Evolutionary conservation across 37 sponge, comb jelly and placozoan genomes (phyloP), one percentile per base, ranked within the genome.

Genomic region (Chondrilla cf. caribensis): DNA sequence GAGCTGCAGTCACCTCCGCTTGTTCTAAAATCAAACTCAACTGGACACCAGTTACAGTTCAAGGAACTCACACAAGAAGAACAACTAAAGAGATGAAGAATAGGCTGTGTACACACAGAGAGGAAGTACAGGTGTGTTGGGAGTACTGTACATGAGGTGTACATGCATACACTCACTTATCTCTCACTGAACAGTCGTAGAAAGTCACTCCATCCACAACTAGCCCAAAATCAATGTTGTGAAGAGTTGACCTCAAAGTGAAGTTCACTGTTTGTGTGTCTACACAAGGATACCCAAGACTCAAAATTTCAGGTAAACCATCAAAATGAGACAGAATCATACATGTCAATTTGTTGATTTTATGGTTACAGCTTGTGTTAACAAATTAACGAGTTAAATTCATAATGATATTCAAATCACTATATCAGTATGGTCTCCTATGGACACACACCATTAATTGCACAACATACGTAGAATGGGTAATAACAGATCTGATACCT

Each of bases 1-100:
- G 31, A 17, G 33, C 68, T 67, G 33, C 68, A 67, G 68, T 67
- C 68, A 33, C 35, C 68, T 67, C 68, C 68, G 17, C 68, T 67
- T 33, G 68, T 67, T 67, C 68, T 67, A 29, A 26, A 67, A 28
- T 29, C 35, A 67, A 67, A 67, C 68, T 67, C 68, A 67, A 67
- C 32, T 67, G 68, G 68, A 67, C 68, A 67, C 68, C 68, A 67
- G 68, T 67, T 67, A 33, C 68, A 67, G 68, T 67, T 67, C 35
- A 67, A 67, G 11, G 35, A 33, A 67, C 68, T 29, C 17, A 33
- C 35, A 67, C 68, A 67, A 67, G 68, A 67, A 33, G 68, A 67
- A 29, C 68, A 67, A 33, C 68, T 67, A 33, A 67, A 47, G 51
- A 47, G 51, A 47, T 47, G 51, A 11, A 47, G 11, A 14, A 47